A percentile compares a stretch with the other conserved stretches of the same genome.
Evolutionary conservation across 2,113 vertebrate species (phyloP).

Genomic region (Drymodes brunneopygia): DNA sequence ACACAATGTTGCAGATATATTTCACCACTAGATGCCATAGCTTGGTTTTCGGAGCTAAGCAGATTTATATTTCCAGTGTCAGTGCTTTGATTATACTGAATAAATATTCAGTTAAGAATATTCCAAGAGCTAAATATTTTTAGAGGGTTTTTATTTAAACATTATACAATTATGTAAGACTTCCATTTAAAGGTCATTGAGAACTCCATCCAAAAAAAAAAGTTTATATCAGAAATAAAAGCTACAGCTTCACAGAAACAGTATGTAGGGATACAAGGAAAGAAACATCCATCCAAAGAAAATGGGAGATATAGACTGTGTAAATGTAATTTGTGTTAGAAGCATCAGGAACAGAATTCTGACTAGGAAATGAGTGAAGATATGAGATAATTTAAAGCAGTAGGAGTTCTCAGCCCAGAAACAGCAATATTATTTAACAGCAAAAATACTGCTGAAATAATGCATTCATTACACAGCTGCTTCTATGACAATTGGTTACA

Average conservation of each 20-base stretch:
- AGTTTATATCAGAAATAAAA: not conserved
- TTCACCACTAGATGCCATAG: not conserved
- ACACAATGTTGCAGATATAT: not conserved
- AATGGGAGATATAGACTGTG: not conserved
- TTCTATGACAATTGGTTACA: not conserved
- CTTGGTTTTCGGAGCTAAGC: not conserved
- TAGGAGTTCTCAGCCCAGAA: not conserved
- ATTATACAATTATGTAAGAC: not conserved
- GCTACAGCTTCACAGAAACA: not conserved
- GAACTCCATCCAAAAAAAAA: not conserved
- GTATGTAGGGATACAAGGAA: not conserved
- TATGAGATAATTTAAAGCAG: not conserved
- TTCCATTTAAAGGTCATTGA: not conserved
- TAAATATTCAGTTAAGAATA: not conserved
- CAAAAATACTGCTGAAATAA: not conserved
- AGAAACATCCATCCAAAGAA: not conserved
- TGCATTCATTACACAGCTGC: not conserved
- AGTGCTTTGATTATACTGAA: not conserved
- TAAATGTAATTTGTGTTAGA: not conserved
- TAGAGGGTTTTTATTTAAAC: not conserved
- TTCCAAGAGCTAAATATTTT: not conserved
- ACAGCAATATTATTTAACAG: not conserved
- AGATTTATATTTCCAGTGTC: not conserved
- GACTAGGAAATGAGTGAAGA: not conserved
- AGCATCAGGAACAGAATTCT: not conserved